A percentile compares a stretch with the other conserved stretches of the same genome.
These are phyloP conservation scores for Cossypha caffra DNA, from an alignment of 2,797 vertebrate species.

Conservation along the genomic window DNA sequence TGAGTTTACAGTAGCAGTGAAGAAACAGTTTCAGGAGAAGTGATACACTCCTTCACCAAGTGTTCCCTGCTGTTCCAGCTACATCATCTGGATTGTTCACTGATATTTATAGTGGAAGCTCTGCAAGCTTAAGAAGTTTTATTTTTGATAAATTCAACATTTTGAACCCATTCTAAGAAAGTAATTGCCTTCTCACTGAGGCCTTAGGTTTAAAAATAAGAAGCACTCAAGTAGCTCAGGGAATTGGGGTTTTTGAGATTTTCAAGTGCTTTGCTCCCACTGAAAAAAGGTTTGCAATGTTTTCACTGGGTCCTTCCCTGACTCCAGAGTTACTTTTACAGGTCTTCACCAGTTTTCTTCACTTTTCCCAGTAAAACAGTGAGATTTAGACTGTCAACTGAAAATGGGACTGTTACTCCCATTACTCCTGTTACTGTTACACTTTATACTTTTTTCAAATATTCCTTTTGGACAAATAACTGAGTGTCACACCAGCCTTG, in stretches of 20 bases:
- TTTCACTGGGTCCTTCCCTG: not conserved
- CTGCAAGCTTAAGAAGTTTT: constrained; percentile 3
- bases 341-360: not conserved
- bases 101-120: constrained; percentile 33
- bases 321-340: not conserved
- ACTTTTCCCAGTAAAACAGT: not conserved
- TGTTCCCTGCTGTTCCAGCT: not conserved
- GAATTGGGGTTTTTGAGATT: not conserved
- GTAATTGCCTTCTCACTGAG: not conserved
- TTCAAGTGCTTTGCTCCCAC: not conserved
- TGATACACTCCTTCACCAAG: not conserved
- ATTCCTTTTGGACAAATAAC: not conserved
- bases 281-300: not conserved
- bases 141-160: constrained; percentile 4
- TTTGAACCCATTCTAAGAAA: not conserved
- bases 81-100: constrained; percentile 15
- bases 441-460: not conserved
- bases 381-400: not conserved
- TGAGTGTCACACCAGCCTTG: not conserved
- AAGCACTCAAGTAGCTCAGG: not conserved
- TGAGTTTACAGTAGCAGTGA: not conserved
- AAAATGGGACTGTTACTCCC: not conserved
- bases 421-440: not conserved
- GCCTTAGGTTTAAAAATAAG: not conserved
- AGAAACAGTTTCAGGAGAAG: not conserved